Evolutionary conservation across 1,140 invertebrate species (phyloP).

Genomic region (Phthorimaea operculella): DNA sequence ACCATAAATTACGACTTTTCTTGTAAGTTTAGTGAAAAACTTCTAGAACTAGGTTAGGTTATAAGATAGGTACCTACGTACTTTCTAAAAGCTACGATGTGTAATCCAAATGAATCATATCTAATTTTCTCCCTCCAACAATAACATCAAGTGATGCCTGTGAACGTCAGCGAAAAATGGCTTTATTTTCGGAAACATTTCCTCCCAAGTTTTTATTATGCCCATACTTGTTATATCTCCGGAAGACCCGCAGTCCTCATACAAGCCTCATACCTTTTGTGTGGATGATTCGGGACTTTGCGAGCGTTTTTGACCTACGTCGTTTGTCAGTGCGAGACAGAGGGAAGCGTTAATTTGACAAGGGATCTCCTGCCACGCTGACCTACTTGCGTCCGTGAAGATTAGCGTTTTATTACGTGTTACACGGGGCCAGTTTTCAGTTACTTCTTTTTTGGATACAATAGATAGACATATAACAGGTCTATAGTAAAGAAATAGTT

Average conservation of each 20-base stretch:
- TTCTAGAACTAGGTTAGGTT: too few species aligned
- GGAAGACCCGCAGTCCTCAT: neutral
- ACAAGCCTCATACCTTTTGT: neutral
- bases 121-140: conserved; percentile 4
- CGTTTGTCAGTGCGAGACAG: conserved; percentile 49
- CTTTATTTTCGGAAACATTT: conserved; percentile 25
- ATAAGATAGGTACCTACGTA: too few species aligned
- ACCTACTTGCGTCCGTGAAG: conserved; percentile 35
- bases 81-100: too few species aligned
- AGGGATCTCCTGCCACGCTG: conserved; percentile 41
- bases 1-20: too few species aligned
- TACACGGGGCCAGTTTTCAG: neutral
- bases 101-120: neutral
- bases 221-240: conserved; percentile 28
- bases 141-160: conserved; percentile 12
- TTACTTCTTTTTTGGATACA: neutral
- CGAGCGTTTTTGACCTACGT: conserved; percentile 13
- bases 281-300: neutral
- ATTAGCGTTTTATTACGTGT: conserved; percentile 28
- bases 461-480: neutral
- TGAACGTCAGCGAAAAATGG: conserved; percentile 21
- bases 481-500: too few species aligned
- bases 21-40: too few species aligned
- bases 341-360: conserved; percentile 57
- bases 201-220: conserved; percentile 46